Evolutionary conservation across 1,140 invertebrate species (phyloP).

Genomic region (Drosophila albomicans): DNA sequence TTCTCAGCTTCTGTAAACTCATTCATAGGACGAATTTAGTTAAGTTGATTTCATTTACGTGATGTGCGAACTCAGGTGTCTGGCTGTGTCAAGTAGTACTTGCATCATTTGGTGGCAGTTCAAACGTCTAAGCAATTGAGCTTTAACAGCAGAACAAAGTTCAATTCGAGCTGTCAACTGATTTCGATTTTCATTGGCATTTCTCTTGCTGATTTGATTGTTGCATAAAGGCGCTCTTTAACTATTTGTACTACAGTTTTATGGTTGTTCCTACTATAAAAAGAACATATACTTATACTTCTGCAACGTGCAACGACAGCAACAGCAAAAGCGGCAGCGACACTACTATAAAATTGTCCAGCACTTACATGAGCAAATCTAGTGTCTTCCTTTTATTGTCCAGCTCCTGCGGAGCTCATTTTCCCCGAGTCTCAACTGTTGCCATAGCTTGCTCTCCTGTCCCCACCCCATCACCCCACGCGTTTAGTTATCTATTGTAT

Average conservation of each 20-base stretch:
- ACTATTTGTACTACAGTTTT: constrained; percentile 33
- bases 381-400: constrained; percentile 39
- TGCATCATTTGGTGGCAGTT: neutral
- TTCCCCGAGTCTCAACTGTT: constrained; percentile 38
- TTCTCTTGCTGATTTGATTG: constrained; percentile 30
- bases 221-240: constrained; percentile 11
- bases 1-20: no score
- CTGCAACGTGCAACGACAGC: neutral
- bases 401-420: constrained; percentile 7
- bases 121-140: constrained; percentile 12
- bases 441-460: neutral
- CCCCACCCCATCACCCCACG: neutral
- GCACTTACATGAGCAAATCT: constrained; percentile 42
- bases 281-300: neutral
- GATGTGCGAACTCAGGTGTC: neutral
- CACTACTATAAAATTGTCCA: constrained; percentile 24
- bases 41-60: neutral
- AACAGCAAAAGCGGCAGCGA: neutral
- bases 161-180: constrained; percentile 21
- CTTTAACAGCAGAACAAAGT: constrained; percentile 19
- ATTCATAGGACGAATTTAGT: no score
- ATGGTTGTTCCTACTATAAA: constrained; percentile 16
- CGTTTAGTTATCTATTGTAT: constrained; percentile 33
- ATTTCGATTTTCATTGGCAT: constrained; percentile 16
- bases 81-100: neutral